Evolutionary conservation across 2,888 invertebrate genomes (phyloP).

Genomic region (Pseudococcus longispinus): DNA sequence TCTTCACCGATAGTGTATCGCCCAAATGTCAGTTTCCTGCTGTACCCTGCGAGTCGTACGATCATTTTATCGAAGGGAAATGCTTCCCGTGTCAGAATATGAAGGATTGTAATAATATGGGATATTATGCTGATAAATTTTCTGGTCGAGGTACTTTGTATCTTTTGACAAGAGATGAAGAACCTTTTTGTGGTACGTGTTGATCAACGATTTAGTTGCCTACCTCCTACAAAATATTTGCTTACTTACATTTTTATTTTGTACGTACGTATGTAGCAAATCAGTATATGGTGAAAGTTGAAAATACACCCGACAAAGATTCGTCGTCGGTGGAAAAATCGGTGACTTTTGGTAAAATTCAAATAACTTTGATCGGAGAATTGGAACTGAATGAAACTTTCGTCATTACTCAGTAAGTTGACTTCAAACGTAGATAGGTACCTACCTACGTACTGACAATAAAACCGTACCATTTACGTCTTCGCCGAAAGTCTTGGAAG

Average conservation of each 20-base stretch:
- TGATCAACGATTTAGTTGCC: not conserved
- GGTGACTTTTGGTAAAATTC: constrained; percentile 77
- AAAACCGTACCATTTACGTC: too few relatives aligned
- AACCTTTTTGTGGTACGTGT: constrained; percentile 84
- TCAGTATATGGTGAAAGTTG: constrained; percentile 84
- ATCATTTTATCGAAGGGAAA: constrained; percentile 79
- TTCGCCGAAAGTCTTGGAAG: too few relatives aligned
- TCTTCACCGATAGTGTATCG: constrained; percentile 92
- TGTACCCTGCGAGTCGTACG: constrained; percentile 84
- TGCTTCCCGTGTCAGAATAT: constrained; percentile 74
- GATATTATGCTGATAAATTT: constrained; percentile 88
- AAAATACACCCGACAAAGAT: constrained; percentile 70
- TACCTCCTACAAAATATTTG: too few relatives aligned
- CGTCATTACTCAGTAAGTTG: constrained; percentile 79
- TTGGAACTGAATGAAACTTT: constrained; percentile 87
- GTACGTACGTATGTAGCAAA: constrained; percentile 69
- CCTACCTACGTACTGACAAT: not conserved
- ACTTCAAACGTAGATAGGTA: too few relatives aligned
- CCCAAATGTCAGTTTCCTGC: constrained; percentile 91
- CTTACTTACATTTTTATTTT: too few relatives aligned
- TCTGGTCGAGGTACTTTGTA: constrained; percentile 86
- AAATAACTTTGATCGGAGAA: constrained; percentile 79
- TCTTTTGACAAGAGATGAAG: constrained; percentile 85
- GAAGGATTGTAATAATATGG: constrained; percentile 84
- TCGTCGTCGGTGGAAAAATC: constrained; percentile 68